Evolutionary conservation across 2,797 vertebrate genomes (phyloP).

Genomic region (Oreochromis grahami): DNA sequence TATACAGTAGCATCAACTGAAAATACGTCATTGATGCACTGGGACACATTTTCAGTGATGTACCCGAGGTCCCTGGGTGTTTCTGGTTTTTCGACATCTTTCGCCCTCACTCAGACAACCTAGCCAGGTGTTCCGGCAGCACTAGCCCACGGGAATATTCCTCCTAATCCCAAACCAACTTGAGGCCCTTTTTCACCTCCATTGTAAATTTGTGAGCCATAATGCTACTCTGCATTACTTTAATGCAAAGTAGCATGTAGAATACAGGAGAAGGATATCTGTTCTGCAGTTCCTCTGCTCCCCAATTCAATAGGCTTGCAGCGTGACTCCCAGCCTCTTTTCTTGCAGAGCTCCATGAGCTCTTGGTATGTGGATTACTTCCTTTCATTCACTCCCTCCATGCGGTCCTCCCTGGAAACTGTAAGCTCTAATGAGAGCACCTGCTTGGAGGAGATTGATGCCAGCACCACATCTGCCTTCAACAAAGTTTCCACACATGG

Average conservation of each 20-base stretch:
- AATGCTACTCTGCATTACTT: not conserved
- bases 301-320: not conserved
- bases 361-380: not conserved
- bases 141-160: not conserved
- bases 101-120: not conserved
- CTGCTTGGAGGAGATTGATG: not conserved
- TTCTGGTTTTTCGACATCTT: not conserved
- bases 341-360: not conserved
- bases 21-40: not conserved
- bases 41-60: not conserved
- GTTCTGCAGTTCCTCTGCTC: not conserved
- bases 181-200: not conserved
- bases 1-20: not conserved
- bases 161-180: not conserved
- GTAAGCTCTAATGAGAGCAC: not conserved
- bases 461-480: not conserved
- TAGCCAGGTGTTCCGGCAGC: not conserved
- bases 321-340: not conserved
- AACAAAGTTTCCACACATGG: not conserved
- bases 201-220: not conserved
- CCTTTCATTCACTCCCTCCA: not conserved
- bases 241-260: not conserved
- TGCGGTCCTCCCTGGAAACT: not conserved
- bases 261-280: not conserved
- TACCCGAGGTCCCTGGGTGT: accelerated